phyloP scores from a whole-genome alignment of 2,113 vertebrate genomes.

The Dendrocopos noguchii region DNA sequence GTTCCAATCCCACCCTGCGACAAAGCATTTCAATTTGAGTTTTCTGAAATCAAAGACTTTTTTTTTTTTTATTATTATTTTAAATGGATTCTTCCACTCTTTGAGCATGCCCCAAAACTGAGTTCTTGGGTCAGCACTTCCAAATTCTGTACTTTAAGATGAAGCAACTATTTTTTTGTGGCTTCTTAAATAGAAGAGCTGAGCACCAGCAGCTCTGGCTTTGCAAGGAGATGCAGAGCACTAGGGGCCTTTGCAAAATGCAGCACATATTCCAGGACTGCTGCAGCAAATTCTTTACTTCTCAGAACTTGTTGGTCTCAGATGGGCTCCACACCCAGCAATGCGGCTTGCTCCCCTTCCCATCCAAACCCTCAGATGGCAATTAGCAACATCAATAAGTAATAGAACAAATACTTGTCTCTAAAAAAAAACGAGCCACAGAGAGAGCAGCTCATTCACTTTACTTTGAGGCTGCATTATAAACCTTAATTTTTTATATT shows the following conservation, averaged over 20 bases:
- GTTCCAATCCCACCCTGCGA: neutral
- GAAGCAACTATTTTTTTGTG: neutral
- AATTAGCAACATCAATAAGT: constrained; percentile 52
- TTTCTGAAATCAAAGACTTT: neutral
- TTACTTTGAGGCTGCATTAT: neutral
- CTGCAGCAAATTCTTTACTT: neutral
- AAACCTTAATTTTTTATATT: neutral
- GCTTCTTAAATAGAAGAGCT: neutral
- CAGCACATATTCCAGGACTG: neutral
- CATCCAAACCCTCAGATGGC: neutral
- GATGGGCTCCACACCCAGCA: neutral
- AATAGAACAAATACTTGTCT: constrained; percentile 36
- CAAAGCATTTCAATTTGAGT: neutral
- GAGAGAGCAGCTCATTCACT: neutral
- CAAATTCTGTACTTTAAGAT: neutral
- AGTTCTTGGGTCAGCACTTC: neutral
- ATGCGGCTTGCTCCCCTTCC: neutral
- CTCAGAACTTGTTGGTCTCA: neutral
- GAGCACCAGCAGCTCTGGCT: neutral
- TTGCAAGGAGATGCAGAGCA: neutral
- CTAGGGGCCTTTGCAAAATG: neutral
- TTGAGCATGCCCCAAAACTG: neutral
- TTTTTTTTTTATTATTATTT: neutral
- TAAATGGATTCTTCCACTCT: neutral
- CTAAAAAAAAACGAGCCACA: neutral